Percentiles rank a stretch among this genome's conserved stretches.
Evolutionary conservation across 2,797 vertebrate species (phyloP).

Genomic region (Gobio occitaniae): DNA sequence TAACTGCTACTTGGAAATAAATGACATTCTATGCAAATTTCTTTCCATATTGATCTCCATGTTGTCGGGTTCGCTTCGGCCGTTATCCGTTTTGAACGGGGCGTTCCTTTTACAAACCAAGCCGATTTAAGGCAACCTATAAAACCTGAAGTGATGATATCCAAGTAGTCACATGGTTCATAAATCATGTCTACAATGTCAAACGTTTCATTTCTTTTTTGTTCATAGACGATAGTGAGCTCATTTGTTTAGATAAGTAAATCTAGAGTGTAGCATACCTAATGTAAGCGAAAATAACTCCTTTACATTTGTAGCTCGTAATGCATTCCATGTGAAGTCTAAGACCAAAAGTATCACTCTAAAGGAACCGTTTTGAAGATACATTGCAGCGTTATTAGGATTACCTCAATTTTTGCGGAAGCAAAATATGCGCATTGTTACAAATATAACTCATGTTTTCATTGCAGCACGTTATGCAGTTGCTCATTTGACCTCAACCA

Average conservation of each 20-base stretch:
- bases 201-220: not conserved
- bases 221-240: constrained; percentile 33
- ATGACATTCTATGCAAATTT: constrained; percentile 70
- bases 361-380: constrained; percentile 25
- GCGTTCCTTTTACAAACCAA: constrained; percentile 36
- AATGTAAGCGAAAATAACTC: constrained; percentile 14
- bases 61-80: constrained; percentile 39
- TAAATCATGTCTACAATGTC: constrained; percentile 22
- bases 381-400: constrained; percentile 23
- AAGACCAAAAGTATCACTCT: constrained; percentile 39
- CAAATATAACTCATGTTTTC: constrained; percentile 27
- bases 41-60: constrained; percentile 46
- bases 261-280: constrained; percentile 42
- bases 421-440: constrained; percentile 30
- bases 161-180: constrained; percentile 11
- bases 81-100: not conserved
- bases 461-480: constrained; percentile 52
- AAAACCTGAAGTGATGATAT: constrained; percentile 14
- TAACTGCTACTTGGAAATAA: constrained; percentile 61
- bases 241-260: constrained; percentile 36
- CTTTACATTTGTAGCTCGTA: constrained; percentile 24
- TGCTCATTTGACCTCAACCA: constrained; percentile 44
- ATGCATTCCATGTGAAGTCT: constrained; percentile 40
- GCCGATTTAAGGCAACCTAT: constrained; percentile 10
- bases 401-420: constrained; percentile 39